phyloP scores from a whole-genome alignment of 2,888 invertebrate species.

The Diaperis boleti region DNA sequence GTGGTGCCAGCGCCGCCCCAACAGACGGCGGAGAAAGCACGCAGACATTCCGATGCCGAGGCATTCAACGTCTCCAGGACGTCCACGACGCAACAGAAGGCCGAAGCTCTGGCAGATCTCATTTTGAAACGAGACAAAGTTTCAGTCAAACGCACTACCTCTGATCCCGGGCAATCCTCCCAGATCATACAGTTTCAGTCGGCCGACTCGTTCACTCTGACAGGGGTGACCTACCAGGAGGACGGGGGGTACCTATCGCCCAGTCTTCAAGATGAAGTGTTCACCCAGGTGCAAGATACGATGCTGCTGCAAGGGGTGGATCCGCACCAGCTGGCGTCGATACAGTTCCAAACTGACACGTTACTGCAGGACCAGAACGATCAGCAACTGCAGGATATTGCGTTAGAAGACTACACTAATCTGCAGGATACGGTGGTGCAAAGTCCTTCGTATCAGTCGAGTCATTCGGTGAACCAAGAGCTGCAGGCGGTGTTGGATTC shows the following conservation, averaged over 20 bases:
- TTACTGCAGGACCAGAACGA: conserved; percentile 74
- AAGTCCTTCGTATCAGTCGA: conserved; percentile 66
- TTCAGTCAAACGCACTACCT: conserved; percentile 80
- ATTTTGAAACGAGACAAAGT: conserved; percentile 78
- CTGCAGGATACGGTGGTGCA: conserved; percentile 69
- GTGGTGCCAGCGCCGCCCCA: conserved; percentile 72
- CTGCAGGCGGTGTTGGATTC: conserved; percentile 83
- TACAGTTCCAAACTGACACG: conserved; percentile 65
- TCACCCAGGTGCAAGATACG: conserved; percentile 71
- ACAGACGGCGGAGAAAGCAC: conserved; percentile 65
- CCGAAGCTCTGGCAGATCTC: conserved; percentile 83
- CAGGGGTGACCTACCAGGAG: conserved; percentile 74
- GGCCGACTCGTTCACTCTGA: conserved; percentile 73
- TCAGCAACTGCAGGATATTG: conserved; percentile 75
- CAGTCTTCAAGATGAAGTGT: conserved; percentile 76
- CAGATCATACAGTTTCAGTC: conserved; percentile 73
- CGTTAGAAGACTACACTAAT: conserved; percentile 74
- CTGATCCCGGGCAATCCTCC: conserved; percentile 75
- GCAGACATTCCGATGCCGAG: conserved; percentile 72
- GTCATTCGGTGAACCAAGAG: conserved; percentile 75
- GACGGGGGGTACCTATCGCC: conserved; percentile 74
- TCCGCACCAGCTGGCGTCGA: conserved; percentile 70
- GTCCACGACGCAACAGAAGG: conserved; percentile 71
- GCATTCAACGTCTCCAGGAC: conserved; percentile 63
- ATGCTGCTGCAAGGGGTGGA: conserved; percentile 77